Base-by-base conservation (phyloP, 1,140 invertebrate species). In the Polyergus mexicanus region DNA sequence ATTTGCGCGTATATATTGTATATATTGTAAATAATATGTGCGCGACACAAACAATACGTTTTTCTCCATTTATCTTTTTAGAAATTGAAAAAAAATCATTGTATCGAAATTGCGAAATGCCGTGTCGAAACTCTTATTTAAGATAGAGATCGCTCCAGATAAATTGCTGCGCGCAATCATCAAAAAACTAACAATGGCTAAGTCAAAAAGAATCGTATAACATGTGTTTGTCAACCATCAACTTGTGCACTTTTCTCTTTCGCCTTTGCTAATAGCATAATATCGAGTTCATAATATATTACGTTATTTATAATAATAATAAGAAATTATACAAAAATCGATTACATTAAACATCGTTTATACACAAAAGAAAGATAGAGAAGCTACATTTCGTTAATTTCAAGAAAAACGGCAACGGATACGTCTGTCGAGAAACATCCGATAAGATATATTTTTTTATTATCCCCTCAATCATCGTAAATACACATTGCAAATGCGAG, bases 401-500 rank as follows among this genome's bases (percentile, higher is more conserved):
- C 3, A 10, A 56, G 28, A 22, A 41, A 80, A 80, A 54, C 62
- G 63, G 10, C 1, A 44, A 41, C 32, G 16, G 3, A 51, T 6
- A 32, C 32, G 32, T 32, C 32, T 32, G 3, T 32, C 25, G 44
- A 35, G 8, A 38, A 16, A 38, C 35, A 35, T 19, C 62, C 7
- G 32, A n/a, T 41, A 13, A 80, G 5, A 51, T 4, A 56, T 69
- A 63, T 80, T 80, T 47, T 56, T 80, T 68, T 16, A 41, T 35
- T 69, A 22, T 69, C 16, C 44, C 32, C 1, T 13, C 78, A 83
- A 83, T 72, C 54, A 28, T 83, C 68, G 25, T 60, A 83, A 72
- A 74, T 58, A 81, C 25, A 71, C 77, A 71, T 74, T 32, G 68
- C 54, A 35, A 72, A 72, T 72, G 51, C 56, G 66, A 83, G 32